Base-by-base conservation (phyloP, 53 echinoderm and acorn worm genomes). In the Paracentrotus lividus region DNA sequence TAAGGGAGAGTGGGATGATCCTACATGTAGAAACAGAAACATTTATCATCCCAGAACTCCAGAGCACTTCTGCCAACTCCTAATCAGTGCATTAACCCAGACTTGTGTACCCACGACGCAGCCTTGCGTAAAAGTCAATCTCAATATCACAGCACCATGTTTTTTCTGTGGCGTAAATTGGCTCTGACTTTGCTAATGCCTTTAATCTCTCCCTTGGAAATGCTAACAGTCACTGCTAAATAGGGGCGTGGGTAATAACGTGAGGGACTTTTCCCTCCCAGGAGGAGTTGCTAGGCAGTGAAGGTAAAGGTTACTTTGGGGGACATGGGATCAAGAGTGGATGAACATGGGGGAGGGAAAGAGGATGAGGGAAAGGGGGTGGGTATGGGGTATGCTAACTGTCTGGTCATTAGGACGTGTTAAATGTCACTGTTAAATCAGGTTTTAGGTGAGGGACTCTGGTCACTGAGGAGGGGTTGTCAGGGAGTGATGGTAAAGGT, bases 151-250 rank as follows among this genome's bases (percentile, higher is more conserved):
- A 45, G 44, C 81, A 47, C 26, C n/a, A n/a, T 81, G 81, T 81
- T 81, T n/a, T n/a, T 81, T n/a, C 81, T 4, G 13, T 45, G 45
- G 81, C 47, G 81, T 81, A 81, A 81, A 81, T 81, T 81, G 47
- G 9, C 81, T 81, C 47, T 81, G 81, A 81, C 81, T 81, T 81
- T 81, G 81, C 81, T 81, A 47, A 81, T 81, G 81, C 47, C 47
- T 47, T 47, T 81, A 81, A 81, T 81, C 81, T 81, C 81, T 81
- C 45, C 81, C 81, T 9, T 81, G 81, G 81, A 81, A 45, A n/a
- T 2, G 47, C 47, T 45, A 81, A 81, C 81, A 26, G 81, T 47
- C 47, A 0, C 81, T n/a, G 81, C 81, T 45, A 47, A 81, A n/a
- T 45, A 27, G 64, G 43, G 49, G 26, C 26, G 47, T 14, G 14